Conservation (phyloP, 2,113 vertebrate genomes). For the Tachysurus fulvidraco region DNA sequence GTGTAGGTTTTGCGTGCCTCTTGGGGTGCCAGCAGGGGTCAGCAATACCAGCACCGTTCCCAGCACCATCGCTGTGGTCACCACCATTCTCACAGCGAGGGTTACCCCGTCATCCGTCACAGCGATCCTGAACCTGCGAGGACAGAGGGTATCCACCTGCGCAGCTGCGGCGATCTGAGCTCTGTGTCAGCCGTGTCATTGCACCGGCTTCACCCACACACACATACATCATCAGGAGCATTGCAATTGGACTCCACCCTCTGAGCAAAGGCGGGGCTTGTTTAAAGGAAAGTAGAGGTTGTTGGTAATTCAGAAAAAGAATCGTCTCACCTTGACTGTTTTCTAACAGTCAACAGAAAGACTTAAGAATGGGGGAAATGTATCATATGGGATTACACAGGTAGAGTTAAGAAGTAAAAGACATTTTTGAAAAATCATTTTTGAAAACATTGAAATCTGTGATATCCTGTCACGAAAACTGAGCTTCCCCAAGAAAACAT, state of each 20-base stretch:
- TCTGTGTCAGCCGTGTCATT: slow-evolving; percentile 82
- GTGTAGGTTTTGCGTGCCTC: slow-evolving; percentile 76
- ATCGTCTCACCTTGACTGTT: neutral
- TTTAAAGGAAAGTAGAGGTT: neutral
- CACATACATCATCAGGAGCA: slow-evolving; percentile 80
- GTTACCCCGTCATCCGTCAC: slow-evolving; percentile 65
- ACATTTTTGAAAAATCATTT: neutral
- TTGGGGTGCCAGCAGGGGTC: slow-evolving; percentile 67
- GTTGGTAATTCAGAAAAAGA: neutral
- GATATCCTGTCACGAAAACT: neutral
- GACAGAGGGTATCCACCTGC: slow-evolving; percentile 84
- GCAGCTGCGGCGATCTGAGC: slow-evolving; percentile 92
- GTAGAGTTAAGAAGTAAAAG: neutral
- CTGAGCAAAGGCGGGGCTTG: slow-evolving; percentile 48
- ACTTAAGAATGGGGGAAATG: neutral
- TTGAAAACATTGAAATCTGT: neutral
- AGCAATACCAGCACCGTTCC: slow-evolving; percentile 60
- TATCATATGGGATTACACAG: neutral
- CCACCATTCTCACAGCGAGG: slow-evolving; percentile 77
- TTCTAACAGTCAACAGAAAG: too few species aligned
- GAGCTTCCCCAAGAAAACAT: neutral
- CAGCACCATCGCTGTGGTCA: slow-evolving; percentile 68
- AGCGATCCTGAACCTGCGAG: slow-evolving; percentile 57
- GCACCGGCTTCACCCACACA: slow-evolving; percentile 77
- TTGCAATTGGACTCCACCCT: slow-evolving; percentile 82